These are phyloP conservation scores for Pangasius krempfi DNA, from an alignment of 2,797 vertebrate genomes.

Conservation along the genomic window DNA sequence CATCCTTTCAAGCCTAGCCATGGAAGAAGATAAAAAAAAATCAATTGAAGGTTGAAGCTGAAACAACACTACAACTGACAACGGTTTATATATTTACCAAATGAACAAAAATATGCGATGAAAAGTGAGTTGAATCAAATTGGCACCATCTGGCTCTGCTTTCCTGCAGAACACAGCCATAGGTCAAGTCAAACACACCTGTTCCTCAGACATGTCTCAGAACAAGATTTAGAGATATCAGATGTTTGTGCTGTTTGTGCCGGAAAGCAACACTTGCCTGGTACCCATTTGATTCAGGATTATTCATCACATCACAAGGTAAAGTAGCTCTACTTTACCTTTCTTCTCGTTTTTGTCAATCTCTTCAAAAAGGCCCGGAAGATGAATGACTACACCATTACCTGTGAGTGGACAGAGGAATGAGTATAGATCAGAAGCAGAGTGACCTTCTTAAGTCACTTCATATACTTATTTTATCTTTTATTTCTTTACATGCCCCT, in stretches of 20 bases:
- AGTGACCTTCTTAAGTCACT: too few relatives aligned
- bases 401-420: slow-evolving; percentile 71
- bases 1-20: slow-evolving; percentile 91
- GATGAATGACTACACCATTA: slow-evolving; percentile 96
- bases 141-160: background rate
- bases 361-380: slow-evolving; percentile 97
- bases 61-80: background rate
- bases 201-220: slow-evolving; percentile 26
- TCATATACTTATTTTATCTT: background rate
- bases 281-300: background rate
- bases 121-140: background rate
- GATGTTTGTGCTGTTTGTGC: background rate
- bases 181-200: slow-evolving; percentile 7
- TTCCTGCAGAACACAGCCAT: background rate
- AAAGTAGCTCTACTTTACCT: slow-evolving; percentile 73
- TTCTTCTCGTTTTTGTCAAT: slow-evolving; percentile 99
- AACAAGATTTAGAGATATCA: slow-evolving; percentile 9
- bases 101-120: background rate
- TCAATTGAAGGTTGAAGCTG: background rate
- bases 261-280: background rate
- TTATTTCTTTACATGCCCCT: background rate
- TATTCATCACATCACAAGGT: background rate
- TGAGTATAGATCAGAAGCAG: slow-evolving; percentile 7
- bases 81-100: background rate
- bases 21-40: background rate